A percentile compares a stretch with the other conserved stretches of the same genome.
Evolutionary conservation across 1,140 invertebrate genomes (phyloP).

Genomic region (Phymastichus coffea): DNA sequence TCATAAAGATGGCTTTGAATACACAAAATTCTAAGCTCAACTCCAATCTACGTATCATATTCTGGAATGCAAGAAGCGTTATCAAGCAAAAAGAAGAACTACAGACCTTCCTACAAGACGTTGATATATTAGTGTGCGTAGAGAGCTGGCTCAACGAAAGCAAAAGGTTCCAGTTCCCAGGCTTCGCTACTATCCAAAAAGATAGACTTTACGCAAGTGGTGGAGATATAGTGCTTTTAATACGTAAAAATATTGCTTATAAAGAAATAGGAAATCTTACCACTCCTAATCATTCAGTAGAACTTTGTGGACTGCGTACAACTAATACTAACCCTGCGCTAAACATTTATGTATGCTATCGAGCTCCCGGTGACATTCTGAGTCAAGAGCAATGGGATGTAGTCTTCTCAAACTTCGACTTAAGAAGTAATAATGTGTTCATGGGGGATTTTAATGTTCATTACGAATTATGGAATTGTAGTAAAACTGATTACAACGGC

Average conservation of each 20-base stretch:
- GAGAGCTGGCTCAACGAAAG: background rate
- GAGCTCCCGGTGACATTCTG: background rate
- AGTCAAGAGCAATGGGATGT: background rate
- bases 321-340: background rate
- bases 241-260: background rate
- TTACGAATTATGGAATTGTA: background rate
- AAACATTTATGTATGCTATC: background rate
- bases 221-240: background rate
- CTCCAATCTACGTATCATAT: no score
- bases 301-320: background rate
- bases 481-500: background rate
- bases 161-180: background rate
- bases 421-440: background rate
- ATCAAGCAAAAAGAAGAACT: background rate
- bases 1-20: no score
- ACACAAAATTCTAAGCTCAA: no score
- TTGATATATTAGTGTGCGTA: conserved; percentile 14
- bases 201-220: background rate
- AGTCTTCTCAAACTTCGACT: background rate
- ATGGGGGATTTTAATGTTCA: conserved; percentile 13
- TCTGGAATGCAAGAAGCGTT: background rate
- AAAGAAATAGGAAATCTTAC: background rate
- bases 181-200: background rate
- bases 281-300: background rate
- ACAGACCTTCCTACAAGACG: background rate